Percentiles rank a stretch among this genome's conserved stretches.
Conservation (phyloP, 2,113 vertebrate genomes). For the Ceratotherium simum region DNA sequence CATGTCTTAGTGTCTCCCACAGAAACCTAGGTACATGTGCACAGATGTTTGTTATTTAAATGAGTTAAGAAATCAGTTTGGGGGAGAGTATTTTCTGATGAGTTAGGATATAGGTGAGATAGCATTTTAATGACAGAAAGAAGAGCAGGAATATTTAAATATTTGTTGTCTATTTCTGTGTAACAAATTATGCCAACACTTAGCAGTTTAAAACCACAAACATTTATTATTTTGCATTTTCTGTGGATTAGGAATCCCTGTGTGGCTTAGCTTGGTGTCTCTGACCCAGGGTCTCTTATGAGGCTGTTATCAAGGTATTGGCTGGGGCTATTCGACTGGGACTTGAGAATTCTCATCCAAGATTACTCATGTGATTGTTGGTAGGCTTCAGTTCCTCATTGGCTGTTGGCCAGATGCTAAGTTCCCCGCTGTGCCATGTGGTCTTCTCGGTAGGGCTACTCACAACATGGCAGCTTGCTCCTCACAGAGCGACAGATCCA, state of each 20-base stretch:
- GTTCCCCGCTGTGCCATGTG: not conserved
- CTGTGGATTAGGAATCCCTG: not conserved
- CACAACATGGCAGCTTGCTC: not conserved
- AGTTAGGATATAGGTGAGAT: not conserved
- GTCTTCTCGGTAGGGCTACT: not conserved
- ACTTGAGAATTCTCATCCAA: not conserved
- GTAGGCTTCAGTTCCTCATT: not conserved
- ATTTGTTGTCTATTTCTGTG: slow-evolving; percentile 7
- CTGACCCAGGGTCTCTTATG: not conserved
- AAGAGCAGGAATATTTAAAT: not conserved
- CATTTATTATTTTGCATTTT: slow-evolving; percentile 1
- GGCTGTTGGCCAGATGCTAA: not conserved
- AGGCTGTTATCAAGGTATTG: not conserved
- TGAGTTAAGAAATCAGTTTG: not conserved
- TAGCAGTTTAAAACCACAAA: not conserved
- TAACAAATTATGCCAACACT: not conserved
- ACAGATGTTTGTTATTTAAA: slow-evolving; percentile 3
- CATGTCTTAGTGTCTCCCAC: not conserved
- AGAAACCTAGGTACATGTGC: not conserved
- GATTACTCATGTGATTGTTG: not conserved
- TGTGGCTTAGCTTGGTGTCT: not conserved
- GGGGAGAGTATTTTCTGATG: not conserved
- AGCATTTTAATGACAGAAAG: slow-evolving; percentile 12
- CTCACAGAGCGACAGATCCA: not conserved
- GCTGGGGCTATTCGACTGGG: not conserved